These are phyloP conservation scores for Papilio glaucus DNA, from an alignment of 1,140 invertebrate genomes.

Conservation along the genomic window DNA sequence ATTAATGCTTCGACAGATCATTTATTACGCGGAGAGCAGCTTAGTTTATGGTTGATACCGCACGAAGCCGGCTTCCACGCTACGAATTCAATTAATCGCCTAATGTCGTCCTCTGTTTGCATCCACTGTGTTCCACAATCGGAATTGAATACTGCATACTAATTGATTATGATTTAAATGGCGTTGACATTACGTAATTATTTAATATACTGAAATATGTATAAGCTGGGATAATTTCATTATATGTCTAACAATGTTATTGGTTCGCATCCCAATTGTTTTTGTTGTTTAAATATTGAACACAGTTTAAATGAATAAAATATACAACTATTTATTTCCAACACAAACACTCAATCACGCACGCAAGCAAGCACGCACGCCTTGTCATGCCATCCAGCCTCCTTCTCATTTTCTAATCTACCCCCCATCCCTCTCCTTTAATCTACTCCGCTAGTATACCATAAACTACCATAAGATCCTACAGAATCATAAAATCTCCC, in stretches of 20 bases:
- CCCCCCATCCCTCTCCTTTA: no score
- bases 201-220: neutral
- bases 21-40: neutral
- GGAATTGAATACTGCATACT: neutral
- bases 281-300: no score
- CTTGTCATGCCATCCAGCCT: no score
- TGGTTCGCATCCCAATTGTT: no score
- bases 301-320: no score
- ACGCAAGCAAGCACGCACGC: no score
- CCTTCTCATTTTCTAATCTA: no score
- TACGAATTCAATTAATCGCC: neutral
- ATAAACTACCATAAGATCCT: neutral
- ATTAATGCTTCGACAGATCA: neutral
- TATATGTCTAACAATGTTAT: neutral
- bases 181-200: neutral
- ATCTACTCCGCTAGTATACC: no score
- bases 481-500: neutral
- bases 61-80: neutral
- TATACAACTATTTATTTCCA: no score
- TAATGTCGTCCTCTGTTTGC: neutral
- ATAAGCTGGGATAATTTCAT: neutral
- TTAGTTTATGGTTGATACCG: neutral
- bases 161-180: neutral
- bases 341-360: no score
- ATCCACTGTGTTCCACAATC: neutral